phyloP scores from a whole-genome alignment of 2,888 invertebrate species.

The Dorcus hopei region DNA sequence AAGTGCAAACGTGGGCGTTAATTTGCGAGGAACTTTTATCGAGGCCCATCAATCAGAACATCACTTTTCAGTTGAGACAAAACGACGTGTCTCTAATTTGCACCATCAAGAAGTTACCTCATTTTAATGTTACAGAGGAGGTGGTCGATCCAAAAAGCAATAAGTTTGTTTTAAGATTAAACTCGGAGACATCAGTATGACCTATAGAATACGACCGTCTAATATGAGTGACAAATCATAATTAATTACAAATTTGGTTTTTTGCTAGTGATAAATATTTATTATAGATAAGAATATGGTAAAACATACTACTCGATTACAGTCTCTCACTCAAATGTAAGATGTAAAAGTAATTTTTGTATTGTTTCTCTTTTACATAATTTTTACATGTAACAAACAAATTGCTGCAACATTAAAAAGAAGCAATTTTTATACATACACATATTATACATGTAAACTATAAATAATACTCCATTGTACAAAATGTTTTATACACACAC shows the following conservation, averaged over 20 bases:
- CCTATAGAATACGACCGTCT: constrained; percentile 49
- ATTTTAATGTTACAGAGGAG: constrained; percentile 93
- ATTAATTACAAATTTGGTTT: background rate
- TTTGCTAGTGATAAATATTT: constrained; percentile 1
- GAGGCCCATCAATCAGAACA: constrained; percentile 76
- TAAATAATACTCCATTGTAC: background rate
- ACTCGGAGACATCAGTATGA: constrained; percentile 97
- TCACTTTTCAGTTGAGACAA: constrained; percentile 88
- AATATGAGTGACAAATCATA: constrained; percentile 34
- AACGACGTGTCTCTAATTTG: constrained; percentile 91
- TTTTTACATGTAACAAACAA: no score
- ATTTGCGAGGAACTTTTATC: constrained; percentile 91
- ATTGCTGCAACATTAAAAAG: background rate
- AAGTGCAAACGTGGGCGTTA: constrained; percentile 93
- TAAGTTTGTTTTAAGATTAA: constrained; percentile 88
- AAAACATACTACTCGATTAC: background rate
- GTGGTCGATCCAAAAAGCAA: constrained; percentile 95
- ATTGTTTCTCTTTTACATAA: background rate
- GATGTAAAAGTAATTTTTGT: background rate
- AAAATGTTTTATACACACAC: no score
- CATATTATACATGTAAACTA: background rate
- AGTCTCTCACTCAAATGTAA: no score
- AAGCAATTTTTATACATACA: background rate
- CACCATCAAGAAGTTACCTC: constrained; percentile 80
- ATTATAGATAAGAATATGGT: background rate